Evolutionary conservation across 2,888 invertebrate species (phyloP).

Genomic region (Deilephila elpenor): DNA sequence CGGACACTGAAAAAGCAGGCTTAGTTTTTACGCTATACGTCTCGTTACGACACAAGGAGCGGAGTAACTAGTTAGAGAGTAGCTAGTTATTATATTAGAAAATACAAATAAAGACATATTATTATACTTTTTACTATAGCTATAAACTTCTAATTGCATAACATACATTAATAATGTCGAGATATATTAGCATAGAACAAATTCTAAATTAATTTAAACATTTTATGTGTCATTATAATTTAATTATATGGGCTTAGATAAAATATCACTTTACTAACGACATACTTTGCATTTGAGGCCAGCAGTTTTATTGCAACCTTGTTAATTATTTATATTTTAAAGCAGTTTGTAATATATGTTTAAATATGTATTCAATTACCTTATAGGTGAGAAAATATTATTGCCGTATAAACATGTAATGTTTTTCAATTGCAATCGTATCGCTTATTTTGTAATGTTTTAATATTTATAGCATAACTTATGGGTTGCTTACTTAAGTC

Average conservation of each 20-base stretch:
- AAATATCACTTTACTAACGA: constrained; percentile 16
- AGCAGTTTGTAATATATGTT: neutral
- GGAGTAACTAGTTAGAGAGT: no score
- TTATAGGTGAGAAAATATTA: constrained; percentile 14
- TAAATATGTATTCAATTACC: constrained; percentile 8
- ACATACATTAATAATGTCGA: neutral
- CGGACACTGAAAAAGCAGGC: no score
- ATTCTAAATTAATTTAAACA: constrained; percentile 14
- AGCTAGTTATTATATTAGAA: no score
- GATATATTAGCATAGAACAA: neutral
- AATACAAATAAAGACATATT: neutral
- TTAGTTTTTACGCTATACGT: no score
- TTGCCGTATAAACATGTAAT: constrained; percentile 1
- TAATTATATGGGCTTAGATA: constrained; percentile 16
- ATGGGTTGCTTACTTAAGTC: neutral
- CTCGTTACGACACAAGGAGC: no score
- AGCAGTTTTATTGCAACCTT: constrained; percentile 4
- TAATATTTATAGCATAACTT: neutral
- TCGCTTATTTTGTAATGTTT: neutral
- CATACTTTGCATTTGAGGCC: constrained; percentile 12
- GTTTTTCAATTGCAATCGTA: neutral
- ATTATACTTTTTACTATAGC: neutral
- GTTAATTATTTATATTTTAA: neutral
- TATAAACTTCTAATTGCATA: neutral
- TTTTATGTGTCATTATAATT: constrained; percentile 15